Evolutionary conservation across 2,888 invertebrate species (phyloP).

Genomic region (Ochropleura leucogaster): DNA sequence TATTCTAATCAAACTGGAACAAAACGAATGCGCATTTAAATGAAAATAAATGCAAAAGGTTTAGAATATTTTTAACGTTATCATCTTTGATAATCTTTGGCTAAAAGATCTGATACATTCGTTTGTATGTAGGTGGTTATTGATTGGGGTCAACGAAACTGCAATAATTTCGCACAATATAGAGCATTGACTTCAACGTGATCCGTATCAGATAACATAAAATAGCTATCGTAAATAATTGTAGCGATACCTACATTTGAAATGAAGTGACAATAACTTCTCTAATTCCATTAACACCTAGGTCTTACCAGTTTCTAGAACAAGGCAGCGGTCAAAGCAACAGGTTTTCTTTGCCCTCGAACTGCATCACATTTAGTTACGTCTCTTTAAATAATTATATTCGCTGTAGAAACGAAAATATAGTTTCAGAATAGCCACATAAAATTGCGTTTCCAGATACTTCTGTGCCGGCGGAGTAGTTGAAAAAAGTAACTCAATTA

Average conservation of each 20-base stretch:
- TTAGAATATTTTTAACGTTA: not conserved
- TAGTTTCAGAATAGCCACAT: conserved; percentile 1
- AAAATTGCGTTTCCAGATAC: conserved; percentile 25
- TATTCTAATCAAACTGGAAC: conserved; percentile 31
- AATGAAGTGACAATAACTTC: not conserved
- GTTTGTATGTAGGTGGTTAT: not conserved
- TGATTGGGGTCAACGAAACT: conserved; percentile 7
- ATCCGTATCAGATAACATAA: conserved; percentile 8
- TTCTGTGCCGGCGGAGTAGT: conserved; percentile 25
- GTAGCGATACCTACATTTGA: not conserved
- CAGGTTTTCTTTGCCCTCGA: conserved; percentile 27
- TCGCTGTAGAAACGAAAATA: conserved; percentile 1
- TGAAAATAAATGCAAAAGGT: conserved; percentile 2
- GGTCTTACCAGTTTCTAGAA: conserved; percentile 19
- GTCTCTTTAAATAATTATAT: conserved; percentile 17
- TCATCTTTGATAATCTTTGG: conserved; percentile 1
- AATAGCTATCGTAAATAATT: not conserved
- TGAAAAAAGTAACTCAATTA: conserved; percentile 55
- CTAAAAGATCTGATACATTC: not conserved
- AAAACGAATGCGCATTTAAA: not conserved
- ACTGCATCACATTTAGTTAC: conserved; percentile 24
- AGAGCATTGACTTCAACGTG: not conserved
- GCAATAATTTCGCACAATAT: conserved; percentile 4
- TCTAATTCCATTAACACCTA: conserved; percentile 13
- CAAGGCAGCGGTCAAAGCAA: conserved; percentile 33